These are phyloP conservation scores for Papilio demoleus DNA, from an alignment of 2,888 invertebrate genomes.

Conservation along the genomic window DNA sequence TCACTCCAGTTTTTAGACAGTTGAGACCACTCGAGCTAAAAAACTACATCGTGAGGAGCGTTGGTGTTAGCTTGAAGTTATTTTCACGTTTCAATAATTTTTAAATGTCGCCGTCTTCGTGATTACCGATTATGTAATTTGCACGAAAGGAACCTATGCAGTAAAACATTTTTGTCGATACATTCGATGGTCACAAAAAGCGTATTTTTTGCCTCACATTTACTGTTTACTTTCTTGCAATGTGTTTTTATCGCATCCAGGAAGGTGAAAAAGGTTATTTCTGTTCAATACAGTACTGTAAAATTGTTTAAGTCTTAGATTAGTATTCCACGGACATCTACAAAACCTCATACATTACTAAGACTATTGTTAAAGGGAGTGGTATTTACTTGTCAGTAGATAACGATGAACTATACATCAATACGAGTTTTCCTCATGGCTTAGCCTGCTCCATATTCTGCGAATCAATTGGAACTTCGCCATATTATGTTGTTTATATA, in stretches of 20 bases:
- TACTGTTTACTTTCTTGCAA: neutral
- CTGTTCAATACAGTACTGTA: too few species aligned
- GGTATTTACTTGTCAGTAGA: conserved; percentile 22
- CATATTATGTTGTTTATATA: neutral
- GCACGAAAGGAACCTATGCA: neutral
- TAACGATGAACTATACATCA: conserved; percentile 11
- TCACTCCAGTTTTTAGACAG: too few species aligned
- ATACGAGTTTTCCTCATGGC: conserved; percentile 34
- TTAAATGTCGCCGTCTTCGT: conserved; percentile 29
- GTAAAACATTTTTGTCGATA: neutral
- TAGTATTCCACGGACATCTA: conserved; percentile 3
- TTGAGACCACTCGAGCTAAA: neutral
- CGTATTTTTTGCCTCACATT: neutral
- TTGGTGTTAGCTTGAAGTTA: conserved; percentile 5
- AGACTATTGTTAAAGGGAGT: conserved; percentile 13
- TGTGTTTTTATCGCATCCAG: neutral
- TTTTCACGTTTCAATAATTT: conserved; percentile 30
- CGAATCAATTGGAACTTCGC: conserved; percentile 35
- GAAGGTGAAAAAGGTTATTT: neutral
- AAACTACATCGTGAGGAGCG: conserved; percentile 6
- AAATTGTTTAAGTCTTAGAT: neutral
- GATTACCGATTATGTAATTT: neutral
- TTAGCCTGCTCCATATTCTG: conserved; percentile 34
- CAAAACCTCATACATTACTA: conserved; percentile 24
- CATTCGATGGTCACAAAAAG: neutral